Percentiles rank a stretch among this genome's conserved stretches.
phyloP scores from a whole-genome alignment of 30 jellyfish, hydroid and myxozoan species.

The Phacellophora camtschatica region DNA sequence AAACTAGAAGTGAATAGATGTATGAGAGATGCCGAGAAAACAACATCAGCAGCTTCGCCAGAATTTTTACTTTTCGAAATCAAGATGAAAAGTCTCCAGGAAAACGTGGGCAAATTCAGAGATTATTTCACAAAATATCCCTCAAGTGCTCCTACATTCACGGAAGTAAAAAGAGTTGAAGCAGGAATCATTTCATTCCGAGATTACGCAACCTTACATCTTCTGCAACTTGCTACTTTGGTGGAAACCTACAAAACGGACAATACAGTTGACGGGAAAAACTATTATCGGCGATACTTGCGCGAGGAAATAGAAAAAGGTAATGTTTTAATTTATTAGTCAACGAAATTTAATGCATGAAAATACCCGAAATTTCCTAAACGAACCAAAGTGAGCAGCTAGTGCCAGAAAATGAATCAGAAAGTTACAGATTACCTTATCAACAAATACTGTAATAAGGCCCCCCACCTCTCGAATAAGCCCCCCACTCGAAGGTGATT shows the following conservation, averaged over 20 bases:
- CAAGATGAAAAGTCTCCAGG: background rate
- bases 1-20: slow-evolving; percentile 11
- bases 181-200: slow-evolving; percentile 25
- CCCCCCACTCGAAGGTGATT: no score
- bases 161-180: slow-evolving; percentile 8
- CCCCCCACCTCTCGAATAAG: no score
- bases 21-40: slow-evolving; percentile 16
- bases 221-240: background rate
- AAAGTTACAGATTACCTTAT: no score
- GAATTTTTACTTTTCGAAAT: slow-evolving; percentile 1
- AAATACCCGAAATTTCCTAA: no score
- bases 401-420: no score
- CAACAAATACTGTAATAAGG: no score
- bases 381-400: no score
- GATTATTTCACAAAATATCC: background rate
- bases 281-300: background rate
- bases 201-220: slow-evolving; percentile 8
- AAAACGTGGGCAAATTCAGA: background rate
- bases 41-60: background rate
- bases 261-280: background rate
- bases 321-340: no score
- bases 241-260: background rate
- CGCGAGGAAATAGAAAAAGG: background rate
- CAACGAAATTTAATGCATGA: no score
- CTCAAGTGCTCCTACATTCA: slow-evolving; percentile 3